These are phyloP conservation scores for Fulmarus glacialis DNA, from an alignment of 2,113 vertebrate genomes.

Conservation along the genomic window DNA sequence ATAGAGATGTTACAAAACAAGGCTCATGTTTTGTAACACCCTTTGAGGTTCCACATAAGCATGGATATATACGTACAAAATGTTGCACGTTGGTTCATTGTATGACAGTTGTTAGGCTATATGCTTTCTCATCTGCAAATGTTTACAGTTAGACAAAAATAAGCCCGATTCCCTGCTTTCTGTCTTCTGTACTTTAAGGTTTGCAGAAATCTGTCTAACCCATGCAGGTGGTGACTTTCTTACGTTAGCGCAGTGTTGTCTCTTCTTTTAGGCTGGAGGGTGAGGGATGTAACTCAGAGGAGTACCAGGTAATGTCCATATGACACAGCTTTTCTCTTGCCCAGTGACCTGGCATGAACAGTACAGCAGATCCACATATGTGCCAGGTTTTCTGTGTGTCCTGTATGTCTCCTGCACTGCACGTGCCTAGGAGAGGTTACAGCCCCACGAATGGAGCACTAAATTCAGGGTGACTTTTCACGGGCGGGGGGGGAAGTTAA, in stretches of 20 bases:
- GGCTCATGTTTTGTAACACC: not conserved
- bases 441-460: not conserved
- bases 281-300: not conserved
- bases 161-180: not conserved
- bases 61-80: not conserved
- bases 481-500: not conserved
- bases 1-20: not conserved
- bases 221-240: not conserved
- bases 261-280: not conserved
- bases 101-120: too few relatives aligned
- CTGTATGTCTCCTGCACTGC: not conserved
- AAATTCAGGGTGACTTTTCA: not conserved
- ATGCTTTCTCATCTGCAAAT: not conserved
- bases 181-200: not conserved
- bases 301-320: not conserved
- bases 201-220: not conserved
- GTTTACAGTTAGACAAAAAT: not conserved
- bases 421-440: not conserved
- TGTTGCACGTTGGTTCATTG: not conserved
- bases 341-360: not conserved
- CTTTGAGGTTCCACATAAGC: not conserved
- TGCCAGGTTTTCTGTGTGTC: not conserved
- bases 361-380: accelerated
- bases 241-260: accelerated
- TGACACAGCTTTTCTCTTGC: not conserved